These are phyloP conservation scores for Glyptemys insculpta DNA, from an alignment of 2,797 vertebrate genomes.

Conservation along the genomic window DNA sequence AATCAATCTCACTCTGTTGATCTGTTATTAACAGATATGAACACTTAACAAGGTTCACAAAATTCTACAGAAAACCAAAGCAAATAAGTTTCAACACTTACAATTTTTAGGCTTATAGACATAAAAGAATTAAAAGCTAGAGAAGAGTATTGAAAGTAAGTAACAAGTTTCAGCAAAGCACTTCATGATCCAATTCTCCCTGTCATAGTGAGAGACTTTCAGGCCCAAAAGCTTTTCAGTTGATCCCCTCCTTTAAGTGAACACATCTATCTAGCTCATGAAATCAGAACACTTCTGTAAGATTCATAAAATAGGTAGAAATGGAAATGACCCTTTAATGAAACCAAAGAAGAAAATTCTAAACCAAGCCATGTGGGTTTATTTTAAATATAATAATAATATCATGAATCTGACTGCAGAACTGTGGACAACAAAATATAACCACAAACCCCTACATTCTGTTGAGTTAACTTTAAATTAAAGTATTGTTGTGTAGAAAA, in stretches of 20 bases:
- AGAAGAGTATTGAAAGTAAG: neutral
- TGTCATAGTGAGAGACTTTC: neutral
- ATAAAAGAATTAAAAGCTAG: neutral
- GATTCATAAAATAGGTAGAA: conserved; percentile 12
- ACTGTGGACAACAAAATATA: neutral
- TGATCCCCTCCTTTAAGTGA: conserved; percentile 37
- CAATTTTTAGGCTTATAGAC: neutral
- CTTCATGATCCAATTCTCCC: neutral
- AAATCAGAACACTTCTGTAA: conserved; percentile 16
- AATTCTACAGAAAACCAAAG: neutral
- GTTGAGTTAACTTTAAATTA: neutral
- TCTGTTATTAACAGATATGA: neutral
- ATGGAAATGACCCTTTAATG: conserved; percentile 23
- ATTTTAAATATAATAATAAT: neutral
- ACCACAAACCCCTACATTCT: neutral
- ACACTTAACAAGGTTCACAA: neutral
- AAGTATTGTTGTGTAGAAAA: neutral
- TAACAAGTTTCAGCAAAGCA: neutral
- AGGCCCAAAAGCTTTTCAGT: conserved; percentile 30
- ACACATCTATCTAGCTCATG: conserved; percentile 26
- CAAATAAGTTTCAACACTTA: neutral
- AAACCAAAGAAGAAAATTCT: conserved; percentile 16
- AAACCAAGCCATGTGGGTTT: neutral
- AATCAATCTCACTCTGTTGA: neutral
- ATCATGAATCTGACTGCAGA: neutral